Evolutionary conservation across 2,797 vertebrate species (phyloP).

Genomic region (Erpetoichthys calabaricus): DNA sequence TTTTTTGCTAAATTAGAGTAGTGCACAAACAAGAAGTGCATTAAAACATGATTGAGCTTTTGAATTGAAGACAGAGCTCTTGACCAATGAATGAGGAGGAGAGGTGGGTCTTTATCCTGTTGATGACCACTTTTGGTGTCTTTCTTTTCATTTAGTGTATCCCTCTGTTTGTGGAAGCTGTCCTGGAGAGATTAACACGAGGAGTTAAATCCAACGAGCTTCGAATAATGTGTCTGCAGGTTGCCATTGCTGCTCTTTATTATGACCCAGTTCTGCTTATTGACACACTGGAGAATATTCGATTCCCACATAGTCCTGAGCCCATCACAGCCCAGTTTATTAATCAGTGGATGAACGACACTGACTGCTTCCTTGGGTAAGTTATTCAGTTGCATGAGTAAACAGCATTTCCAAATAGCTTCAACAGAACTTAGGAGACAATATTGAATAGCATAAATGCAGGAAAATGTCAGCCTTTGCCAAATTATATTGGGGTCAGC

Average conservation of each 20-base stretch:
- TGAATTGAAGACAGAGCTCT: no score
- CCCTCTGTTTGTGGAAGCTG: slow-evolving; percentile 84
- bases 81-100: no score
- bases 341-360: slow-evolving; percentile 97
- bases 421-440: no score
- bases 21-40: no score
- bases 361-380: slow-evolving; percentile 88
- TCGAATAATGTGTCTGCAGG: slow-evolving; percentile 92
- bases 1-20: no score
- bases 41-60: no score
- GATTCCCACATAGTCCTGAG: slow-evolving; percentile 75
- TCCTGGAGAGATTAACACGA: slow-evolving; percentile 78
- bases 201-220: slow-evolving; percentile 89
- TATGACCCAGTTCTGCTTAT: slow-evolving; percentile 80
- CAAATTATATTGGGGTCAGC: no score
- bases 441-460: no score
- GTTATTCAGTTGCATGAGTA: slow-evolving; percentile 11
- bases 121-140: background rate
- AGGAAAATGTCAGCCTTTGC: no score
- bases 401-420: no score
- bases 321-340: slow-evolving; percentile 92
- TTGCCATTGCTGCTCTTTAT: slow-evolving; percentile 84
- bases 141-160: slow-evolving; percentile 56
- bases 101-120: background rate
- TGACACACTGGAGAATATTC: slow-evolving; percentile 81